These are phyloP conservation scores for Euzophera pinguis DNA, from an alignment of 2,888 invertebrate species.

Conservation along the genomic window DNA sequence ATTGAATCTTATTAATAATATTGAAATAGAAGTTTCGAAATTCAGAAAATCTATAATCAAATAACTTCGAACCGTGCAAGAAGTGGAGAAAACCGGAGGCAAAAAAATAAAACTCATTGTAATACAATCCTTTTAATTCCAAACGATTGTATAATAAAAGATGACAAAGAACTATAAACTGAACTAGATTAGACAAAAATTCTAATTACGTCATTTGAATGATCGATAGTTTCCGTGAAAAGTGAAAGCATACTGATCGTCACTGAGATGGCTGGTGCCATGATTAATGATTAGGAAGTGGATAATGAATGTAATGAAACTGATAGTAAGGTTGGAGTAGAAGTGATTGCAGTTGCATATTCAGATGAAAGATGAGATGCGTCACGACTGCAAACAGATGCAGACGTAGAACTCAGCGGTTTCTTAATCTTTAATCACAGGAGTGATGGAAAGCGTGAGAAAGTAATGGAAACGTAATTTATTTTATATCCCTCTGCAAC, in stretches of 20 bases:
- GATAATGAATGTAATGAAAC: slow-evolving; percentile 24
- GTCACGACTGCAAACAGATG: background rate
- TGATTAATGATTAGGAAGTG: slow-evolving; percentile 39
- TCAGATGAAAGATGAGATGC: slow-evolving; percentile 7
- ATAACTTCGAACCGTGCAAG: no score
- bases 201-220: slow-evolving; percentile 16
- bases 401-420: background rate
- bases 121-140: background rate
- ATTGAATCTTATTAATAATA: no score
- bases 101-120: no score
- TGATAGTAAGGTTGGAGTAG: background rate
- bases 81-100: no score
- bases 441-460: slow-evolving; percentile 4
- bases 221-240: slow-evolving; percentile 24
- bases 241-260: slow-evolving; percentile 33
- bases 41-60: no score
- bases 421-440: slow-evolving; percentile 2
- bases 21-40: no score
- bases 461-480: background rate
- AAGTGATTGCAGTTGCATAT: slow-evolving; percentile 3
- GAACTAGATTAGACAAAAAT: slow-evolving; percentile 3
- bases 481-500: background rate
- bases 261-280: slow-evolving; percentile 21
- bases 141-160: background rate
- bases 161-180: background rate